phyloP scores from a whole-genome alignment of 2,113 vertebrate genomes.

The Microtus ochrogaster region DNA sequence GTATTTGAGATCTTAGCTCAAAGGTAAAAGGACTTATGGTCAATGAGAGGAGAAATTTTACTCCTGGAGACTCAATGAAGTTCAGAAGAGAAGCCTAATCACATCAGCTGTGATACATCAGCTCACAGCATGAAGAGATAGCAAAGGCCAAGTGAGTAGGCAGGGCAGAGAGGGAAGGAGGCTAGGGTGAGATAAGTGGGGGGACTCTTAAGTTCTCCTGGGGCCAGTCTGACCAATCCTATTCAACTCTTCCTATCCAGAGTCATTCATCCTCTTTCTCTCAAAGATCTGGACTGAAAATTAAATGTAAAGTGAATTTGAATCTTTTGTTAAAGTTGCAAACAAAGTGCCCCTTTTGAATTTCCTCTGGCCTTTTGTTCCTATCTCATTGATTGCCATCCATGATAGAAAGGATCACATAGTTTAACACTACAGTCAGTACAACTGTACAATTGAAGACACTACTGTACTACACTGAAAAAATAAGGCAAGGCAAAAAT shows the following conservation, averaged over 20 bases:
- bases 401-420: not conserved
- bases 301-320: not conserved
- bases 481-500: not conserved
- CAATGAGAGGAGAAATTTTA: rapidly evolving
- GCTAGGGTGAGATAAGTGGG: not conserved
- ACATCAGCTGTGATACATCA: not conserved
- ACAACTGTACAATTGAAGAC: not conserved
- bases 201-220: too few species aligned
- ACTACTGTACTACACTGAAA: not conserved
- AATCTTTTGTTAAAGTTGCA: not conserved
- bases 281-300: not conserved
- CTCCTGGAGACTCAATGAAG: not conserved
- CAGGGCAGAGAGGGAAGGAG: not conserved
- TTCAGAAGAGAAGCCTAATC: not conserved
- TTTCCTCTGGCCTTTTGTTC: not conserved
- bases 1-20: not conserved
- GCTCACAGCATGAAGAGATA: not conserved
- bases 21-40: too few species aligned
- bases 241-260: not conserved
- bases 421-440: not conserved
- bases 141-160: not conserved
- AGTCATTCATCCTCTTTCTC: not conserved
- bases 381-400: not conserved
- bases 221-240: not conserved
- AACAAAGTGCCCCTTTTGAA: not conserved